Base-by-base conservation (phyloP, 2,797 vertebrate species). In the Clamator glandarius region DNA sequence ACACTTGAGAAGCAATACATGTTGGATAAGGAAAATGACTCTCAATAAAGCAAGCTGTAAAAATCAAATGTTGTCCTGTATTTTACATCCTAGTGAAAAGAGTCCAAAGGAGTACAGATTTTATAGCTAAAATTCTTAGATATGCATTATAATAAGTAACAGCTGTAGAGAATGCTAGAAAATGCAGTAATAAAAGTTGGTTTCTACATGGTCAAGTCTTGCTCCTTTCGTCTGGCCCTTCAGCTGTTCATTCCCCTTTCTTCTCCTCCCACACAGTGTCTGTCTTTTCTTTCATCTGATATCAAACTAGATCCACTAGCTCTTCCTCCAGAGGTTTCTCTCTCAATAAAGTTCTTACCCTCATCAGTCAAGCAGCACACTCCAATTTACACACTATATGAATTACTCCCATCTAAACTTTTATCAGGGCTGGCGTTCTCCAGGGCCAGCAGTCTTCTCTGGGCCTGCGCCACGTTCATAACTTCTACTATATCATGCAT, bases 161-260 rank as follows among this genome's bases (percentile, higher is more conserved):
- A 93, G 84, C 78, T 91, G 91, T 4, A 63, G 54, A 31, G 36
- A 80, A 76, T 12, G 36, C 25, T 33, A 54, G 23, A 70, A 94
- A 92, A 83, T 0, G 33, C 61, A 87, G 36, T 2, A 84, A 89
- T 24, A 64, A 4, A 57, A 91, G 52, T 77, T 58, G 44, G 69
- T 93, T 92, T 80, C 82, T 90, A 11, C 8, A 8, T 3, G 25
- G 44, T 29, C 21, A 46, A 82, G 44, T 5, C 57, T 58, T 7
- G 10, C 42, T 87, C 84, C 95, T 94, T 94, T 95, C 94, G 95
- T 96, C 89, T 87, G 89, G 46, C 74, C 92, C 82, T 80, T 94
- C 95, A 94, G 95, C 91, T 96, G 89, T 5, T 87, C 31, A 46
- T 36, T 85, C 72, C 91, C 77, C 69, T 87, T 81, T 90, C 81